Percentiles rank a stretch among this genome's conserved stretches.
Evolutionary conservation across 2,888 invertebrate species (phyloP).

Genomic region (Acanthopleura granulata): DNA sequence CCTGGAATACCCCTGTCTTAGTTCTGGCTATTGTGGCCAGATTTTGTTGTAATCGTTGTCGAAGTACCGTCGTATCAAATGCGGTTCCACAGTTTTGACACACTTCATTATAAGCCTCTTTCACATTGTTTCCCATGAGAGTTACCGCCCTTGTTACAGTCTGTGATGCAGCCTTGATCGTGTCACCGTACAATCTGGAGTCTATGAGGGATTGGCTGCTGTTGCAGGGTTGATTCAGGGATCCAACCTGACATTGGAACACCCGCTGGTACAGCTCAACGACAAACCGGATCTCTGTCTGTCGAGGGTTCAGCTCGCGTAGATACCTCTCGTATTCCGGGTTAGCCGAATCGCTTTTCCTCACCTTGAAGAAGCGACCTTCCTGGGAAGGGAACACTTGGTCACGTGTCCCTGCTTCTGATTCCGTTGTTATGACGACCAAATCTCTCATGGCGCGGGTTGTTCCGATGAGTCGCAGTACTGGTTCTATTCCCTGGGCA

Average conservation of each 20-base stretch:
- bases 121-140: not conserved
- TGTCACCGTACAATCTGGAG: slow-evolving; percentile 31
- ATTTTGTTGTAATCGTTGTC: not conserved
- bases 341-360: slow-evolving; percentile 31
- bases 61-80: not conserved
- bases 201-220: slow-evolving; percentile 24
- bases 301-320: slow-evolving; percentile 28
- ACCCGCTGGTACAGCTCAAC: slow-evolving; percentile 53
- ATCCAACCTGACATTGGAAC: slow-evolving; percentile 53
- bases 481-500: slow-evolving; percentile 24
- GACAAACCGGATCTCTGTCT: slow-evolving; percentile 43
- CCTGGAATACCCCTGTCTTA: not conserved
- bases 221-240: slow-evolving; percentile 28
- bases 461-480: slow-evolving; percentile 38
- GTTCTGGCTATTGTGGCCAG: not conserved
- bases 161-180: slow-evolving; percentile 11
- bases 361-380: slow-evolving; percentile 42
- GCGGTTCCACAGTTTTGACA: not conserved
- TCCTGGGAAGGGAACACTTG: slow-evolving; percentile 40
- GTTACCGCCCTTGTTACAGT: not conserved
- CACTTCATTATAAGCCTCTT: not conserved
- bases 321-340: slow-evolving; percentile 43
- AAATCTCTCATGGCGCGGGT: slow-evolving; percentile 36
- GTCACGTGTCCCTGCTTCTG: slow-evolving; percentile 34
- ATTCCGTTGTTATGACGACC: slow-evolving; percentile 49